phyloP scores from a whole-genome alignment of 2,797 vertebrate genomes.

The Aldrovandia affinis region DNA sequence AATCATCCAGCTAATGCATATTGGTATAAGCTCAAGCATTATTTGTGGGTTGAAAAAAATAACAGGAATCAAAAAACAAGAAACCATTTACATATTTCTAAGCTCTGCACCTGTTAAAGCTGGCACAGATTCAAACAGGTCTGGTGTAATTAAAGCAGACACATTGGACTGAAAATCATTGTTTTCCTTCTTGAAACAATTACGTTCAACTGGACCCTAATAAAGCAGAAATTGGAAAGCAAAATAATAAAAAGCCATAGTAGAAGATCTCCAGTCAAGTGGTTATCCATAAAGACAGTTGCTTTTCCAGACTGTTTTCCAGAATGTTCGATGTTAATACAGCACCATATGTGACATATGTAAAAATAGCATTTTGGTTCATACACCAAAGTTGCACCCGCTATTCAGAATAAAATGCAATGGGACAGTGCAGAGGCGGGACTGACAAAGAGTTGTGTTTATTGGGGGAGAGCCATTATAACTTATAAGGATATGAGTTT shows the following conservation, averaged over 20 bases:
- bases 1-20: constrained; percentile 12
- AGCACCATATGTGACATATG: background rate
- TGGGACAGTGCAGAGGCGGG: too few relatives aligned
- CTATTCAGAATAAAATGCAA: too few relatives aligned
- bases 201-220: constrained; percentile 16
- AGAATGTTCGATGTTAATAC: background rate
- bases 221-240: constrained; percentile 1
- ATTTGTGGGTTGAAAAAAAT: background rate
- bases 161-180: constrained; percentile 40
- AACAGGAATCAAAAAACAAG: background rate
- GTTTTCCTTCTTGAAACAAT: constrained; percentile 29
- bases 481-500: too few relatives aligned
- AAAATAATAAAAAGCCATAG: constrained; percentile 8
- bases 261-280: background rate
- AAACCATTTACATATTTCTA: constrained; percentile 13
- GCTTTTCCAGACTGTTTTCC: background rate
- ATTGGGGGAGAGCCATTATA: too few relatives aligned
- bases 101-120: constrained; percentile 26
- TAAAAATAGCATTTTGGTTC: too few relatives aligned
- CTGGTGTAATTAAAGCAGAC: constrained; percentile 49
- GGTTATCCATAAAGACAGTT: background rate
- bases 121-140: constrained; percentile 28
- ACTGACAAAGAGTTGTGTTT: too few relatives aligned
- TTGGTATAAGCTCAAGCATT: background rate
- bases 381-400: too few relatives aligned